Conservation (phyloP, 1,140 invertebrate genomes). For the Lepeophtheirus salmonis region DNA sequence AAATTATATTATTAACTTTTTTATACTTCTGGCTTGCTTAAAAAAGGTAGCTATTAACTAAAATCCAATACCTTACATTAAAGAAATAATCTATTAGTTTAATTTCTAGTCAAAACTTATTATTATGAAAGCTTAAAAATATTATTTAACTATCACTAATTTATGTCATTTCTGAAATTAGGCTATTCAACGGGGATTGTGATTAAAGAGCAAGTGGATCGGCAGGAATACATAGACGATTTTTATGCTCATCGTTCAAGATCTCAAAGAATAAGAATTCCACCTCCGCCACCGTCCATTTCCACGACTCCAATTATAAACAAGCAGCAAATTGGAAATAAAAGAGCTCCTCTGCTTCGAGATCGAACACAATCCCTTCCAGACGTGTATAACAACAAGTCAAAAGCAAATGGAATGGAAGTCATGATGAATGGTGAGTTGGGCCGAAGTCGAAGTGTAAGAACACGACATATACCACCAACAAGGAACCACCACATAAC, state of each 20-base stretch:
- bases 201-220: constrained; percentile 7
- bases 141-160: too few relatives aligned
- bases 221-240: constrained; percentile 16
- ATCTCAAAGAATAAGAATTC: not conserved
- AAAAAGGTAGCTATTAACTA: too few relatives aligned
- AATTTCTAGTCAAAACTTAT: too few relatives aligned
- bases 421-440: not conserved
- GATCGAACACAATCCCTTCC: not conserved
- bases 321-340: not conserved
- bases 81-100: too few relatives aligned
- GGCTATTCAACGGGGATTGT: not conserved
- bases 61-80: too few relatives aligned
- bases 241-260: not conserved
- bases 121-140: too few relatives aligned
- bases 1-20: too few relatives aligned
- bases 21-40: too few relatives aligned
- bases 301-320: not conserved
- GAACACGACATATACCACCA: not conserved
- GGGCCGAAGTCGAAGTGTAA: not conserved
- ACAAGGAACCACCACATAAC: not conserved
- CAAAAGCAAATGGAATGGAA: not conserved
- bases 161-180: too few relatives aligned
- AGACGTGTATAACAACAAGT: not conserved
- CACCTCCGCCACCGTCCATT: not conserved
- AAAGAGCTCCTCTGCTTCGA: not conserved